Evolutionary conservation across 2,888 invertebrate species (phyloP).

Genomic region (Norana najaformis): DNA sequence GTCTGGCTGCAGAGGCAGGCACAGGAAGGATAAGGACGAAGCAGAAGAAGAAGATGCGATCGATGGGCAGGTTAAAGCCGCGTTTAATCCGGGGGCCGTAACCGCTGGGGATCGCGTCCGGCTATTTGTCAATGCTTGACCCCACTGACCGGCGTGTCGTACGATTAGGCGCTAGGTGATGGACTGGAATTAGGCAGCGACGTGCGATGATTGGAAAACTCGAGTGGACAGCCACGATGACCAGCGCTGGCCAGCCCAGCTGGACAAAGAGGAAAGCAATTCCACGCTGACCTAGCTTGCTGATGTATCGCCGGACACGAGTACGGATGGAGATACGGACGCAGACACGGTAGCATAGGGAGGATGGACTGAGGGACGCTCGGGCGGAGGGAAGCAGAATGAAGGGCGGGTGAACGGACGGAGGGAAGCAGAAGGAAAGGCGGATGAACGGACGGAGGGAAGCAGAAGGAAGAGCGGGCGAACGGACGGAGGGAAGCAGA

Average conservation of each 20-base stretch:
- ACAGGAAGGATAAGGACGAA: background rate
- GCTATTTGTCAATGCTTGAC: conserved; percentile 13
- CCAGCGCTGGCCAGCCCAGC: background rate
- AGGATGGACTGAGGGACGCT: background rate
- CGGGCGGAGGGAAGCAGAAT: background rate
- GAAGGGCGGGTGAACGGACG: background rate
- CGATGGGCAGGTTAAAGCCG: background rate
- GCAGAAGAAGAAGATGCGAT: background rate
- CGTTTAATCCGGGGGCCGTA: background rate
- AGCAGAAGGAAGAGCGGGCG: too few relatives aligned
- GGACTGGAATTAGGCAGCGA: conserved; percentile 18
- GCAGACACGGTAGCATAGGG: background rate
- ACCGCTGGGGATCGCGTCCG: background rate
- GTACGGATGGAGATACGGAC: background rate
- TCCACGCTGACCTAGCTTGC: background rate
- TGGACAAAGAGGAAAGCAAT: conserved; percentile 1
- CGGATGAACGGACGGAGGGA: background rate
- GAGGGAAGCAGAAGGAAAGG: background rate
- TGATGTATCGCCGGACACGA: background rate
- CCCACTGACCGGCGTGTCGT: background rate
- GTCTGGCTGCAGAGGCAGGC: background rate
- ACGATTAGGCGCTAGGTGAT: conserved; percentile 17
- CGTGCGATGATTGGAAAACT: conserved; percentile 20
- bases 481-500: too few relatives aligned
- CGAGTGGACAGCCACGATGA: conserved; percentile 9